Evolutionary conservation across 2,888 invertebrate species (phyloP), one percentile per base, ranked within the genome.

Genomic region (Tinea pellionella): DNA sequence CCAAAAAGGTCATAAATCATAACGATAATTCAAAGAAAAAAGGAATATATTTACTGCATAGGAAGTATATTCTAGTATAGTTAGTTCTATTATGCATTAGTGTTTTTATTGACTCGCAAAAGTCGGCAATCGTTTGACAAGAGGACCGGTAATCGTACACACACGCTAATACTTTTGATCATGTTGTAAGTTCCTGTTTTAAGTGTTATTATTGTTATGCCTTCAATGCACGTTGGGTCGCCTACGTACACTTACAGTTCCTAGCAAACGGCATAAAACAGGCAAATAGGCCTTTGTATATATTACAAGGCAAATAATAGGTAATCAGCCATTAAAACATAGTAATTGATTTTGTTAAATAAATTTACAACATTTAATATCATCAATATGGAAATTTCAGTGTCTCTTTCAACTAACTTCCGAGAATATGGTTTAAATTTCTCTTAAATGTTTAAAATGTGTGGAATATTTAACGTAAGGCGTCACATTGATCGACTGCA

Each of bases 391-490:
- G 6, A 42, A 42, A 42, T n/a, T 42, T 6, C 6, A 42, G 13
- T 42, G n/a, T 42, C 42, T 47, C 13, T 47, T 47, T 47, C 47
- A 47, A 16, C n/a, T 16, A 47, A 13, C 47, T 16, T 16, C 15
- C 47, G 47, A 47, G 47, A 47, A 47, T 47, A 47, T 47, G 13
- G 47, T 47, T 47, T 2, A 15, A 47, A 47, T 47, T 47, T 47
- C 47, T 47, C 47, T 47, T 16, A 47, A 47, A 47, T 47, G 16
- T 47, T 47, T 47, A 47, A 47, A 47, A 47, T 47, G 47, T 47
- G 47, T 47, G 47, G 47, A 47, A 47, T 47, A 47, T 47, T 47
- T 15, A 47, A 16, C 47, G 13, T 15, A 47, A 47, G 9, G 47
- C 47, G 47, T 47, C 47, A 4, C 47, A 47, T 47, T 47, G 47